These are phyloP conservation scores for Trinectes maculatus DNA, from an alignment of 2,113 vertebrate genomes.

Conservation along the genomic window DNA sequence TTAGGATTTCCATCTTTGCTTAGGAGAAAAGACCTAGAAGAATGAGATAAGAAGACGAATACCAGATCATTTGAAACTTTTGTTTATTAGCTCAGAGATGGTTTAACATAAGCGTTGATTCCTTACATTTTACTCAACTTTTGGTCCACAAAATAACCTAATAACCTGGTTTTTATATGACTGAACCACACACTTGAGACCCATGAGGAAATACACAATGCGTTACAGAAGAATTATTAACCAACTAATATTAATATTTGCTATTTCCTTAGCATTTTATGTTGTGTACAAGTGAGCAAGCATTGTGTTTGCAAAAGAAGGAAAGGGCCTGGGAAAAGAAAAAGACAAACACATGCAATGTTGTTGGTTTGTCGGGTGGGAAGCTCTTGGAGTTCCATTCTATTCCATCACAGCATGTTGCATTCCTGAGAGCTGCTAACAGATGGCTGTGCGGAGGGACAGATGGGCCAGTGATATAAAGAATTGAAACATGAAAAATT, in stretches of 20 bases:
- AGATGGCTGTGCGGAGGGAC: slow-evolving; percentile 70
- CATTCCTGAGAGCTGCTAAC: slow-evolving; percentile 68
- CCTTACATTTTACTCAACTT: background rate
- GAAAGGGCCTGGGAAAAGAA: background rate
- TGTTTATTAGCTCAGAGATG: background rate
- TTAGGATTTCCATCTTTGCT: slow-evolving; percentile 98
- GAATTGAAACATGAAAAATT: slow-evolving; percentile 36
- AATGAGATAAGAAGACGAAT: background rate
- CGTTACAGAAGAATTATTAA: background rate
- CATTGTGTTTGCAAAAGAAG: background rate
- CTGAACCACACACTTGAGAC: background rate
- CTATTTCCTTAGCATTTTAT: background rate
- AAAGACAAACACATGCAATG: slow-evolving; percentile 25
- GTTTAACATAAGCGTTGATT: no score
- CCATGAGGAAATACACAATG: background rate
- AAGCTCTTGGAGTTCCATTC: slow-evolving; percentile 55
- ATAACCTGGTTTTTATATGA: no score
- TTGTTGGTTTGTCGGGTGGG: slow-evolving; percentile 45
- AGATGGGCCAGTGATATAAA: slow-evolving; percentile 67
- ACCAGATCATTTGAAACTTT: background rate
- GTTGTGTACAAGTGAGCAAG: background rate
- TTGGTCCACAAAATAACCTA: background rate
- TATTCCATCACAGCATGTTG: slow-evolving; percentile 62
- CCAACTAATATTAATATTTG: background rate
- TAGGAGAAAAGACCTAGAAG: slow-evolving; percentile 90